Evolutionary conservation across 2,888 invertebrate genomes (phyloP).

Genomic region (Hydraecia micacea): DNA sequence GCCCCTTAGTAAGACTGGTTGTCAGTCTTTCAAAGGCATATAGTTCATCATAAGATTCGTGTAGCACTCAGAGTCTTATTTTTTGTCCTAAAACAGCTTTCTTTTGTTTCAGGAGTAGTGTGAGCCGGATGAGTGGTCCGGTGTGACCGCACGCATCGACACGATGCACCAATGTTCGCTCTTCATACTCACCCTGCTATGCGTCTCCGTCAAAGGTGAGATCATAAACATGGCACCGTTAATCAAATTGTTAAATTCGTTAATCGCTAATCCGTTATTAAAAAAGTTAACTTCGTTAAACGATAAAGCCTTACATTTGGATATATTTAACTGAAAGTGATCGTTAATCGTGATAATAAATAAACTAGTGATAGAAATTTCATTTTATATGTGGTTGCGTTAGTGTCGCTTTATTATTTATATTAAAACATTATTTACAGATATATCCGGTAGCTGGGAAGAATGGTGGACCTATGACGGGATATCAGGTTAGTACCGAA

Average conservation of each 20-base stretch:
- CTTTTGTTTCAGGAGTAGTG: slow-evolving; percentile 74
- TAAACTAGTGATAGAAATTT: too few relatives aligned
- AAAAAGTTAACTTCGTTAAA: too few relatives aligned
- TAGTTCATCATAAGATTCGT: not conserved
- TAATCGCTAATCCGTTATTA: not conserved
- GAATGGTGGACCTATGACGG: slow-evolving; percentile 97
- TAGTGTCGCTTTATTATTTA: not conserved
- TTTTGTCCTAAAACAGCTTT: slow-evolving; percentile 7
- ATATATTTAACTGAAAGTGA: too few relatives aligned
- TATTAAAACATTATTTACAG: slow-evolving; percentile 85
- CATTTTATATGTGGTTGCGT: too few relatives aligned
- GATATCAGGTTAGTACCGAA: slow-evolving; percentile 92
- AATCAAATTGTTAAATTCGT: too few relatives aligned
- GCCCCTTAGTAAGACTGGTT: too few relatives aligned
- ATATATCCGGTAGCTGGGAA: slow-evolving; percentile 94
- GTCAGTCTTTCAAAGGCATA: not conserved
- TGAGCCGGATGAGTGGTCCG: slow-evolving; percentile 75
- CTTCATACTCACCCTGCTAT: slow-evolving; percentile 82
- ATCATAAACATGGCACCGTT: too few relatives aligned
- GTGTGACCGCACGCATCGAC: slow-evolving; percentile 75
- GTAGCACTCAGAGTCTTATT: not conserved
- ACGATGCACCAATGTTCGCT: slow-evolving; percentile 88
- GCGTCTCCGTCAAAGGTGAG: slow-evolving; percentile 86
- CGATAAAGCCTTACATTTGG: not conserved
- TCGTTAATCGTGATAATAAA: too few relatives aligned